Base-by-base conservation (phyloP, 2,888 invertebrate species). In the Tenthredo livida region DNA sequence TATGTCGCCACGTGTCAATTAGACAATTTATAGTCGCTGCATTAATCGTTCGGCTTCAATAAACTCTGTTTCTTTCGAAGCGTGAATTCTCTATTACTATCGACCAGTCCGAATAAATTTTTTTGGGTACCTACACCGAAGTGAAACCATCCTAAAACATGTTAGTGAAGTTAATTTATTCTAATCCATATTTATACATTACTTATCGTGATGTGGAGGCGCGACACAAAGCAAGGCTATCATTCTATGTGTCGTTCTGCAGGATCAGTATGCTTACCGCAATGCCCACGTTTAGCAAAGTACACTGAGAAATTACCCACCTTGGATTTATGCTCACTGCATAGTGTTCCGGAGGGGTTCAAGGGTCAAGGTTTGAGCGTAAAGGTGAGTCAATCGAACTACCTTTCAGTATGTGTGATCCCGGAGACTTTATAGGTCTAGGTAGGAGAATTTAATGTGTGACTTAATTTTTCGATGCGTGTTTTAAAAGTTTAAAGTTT, bases 141-240 rank as follows among this genome's bases (percentile, higher is more conserved):
- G 17, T 54, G 7, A 54, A 54, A 33, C 15, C 33, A 33, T 47
- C 29, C 47, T 65, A 15, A 67, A 47, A 17, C 67, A 47, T 83
- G 65, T 67, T 61, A 17, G 83, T 50, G 3, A 47, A 25, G 50
- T 47, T 83, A 67, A 83, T 67, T 33, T 47, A 83, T 83, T 67
- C 37, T 65, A 29, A 70, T 47, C 7, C 21, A 37, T 43, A 47
- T 67, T 83, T 25, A 33, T 25, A 33, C 43, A 83, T 80, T 61
- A 37, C 43, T 80, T 80, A 43, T 33, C 65, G 61, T 21, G 29
- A 83, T 67, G 83, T 40, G 47, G 50, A 65, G 67, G 83, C 67
- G 15, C 47, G 83, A 67, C 67, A 83, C 83, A 83, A 83, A 83
- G 83, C 83, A 83, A 83, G 83, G 83, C 83, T 83, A 83, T 70